phyloP scores from a whole-genome alignment of 2,797 vertebrate genomes.

The Gymnocypris eckloni region DNA sequence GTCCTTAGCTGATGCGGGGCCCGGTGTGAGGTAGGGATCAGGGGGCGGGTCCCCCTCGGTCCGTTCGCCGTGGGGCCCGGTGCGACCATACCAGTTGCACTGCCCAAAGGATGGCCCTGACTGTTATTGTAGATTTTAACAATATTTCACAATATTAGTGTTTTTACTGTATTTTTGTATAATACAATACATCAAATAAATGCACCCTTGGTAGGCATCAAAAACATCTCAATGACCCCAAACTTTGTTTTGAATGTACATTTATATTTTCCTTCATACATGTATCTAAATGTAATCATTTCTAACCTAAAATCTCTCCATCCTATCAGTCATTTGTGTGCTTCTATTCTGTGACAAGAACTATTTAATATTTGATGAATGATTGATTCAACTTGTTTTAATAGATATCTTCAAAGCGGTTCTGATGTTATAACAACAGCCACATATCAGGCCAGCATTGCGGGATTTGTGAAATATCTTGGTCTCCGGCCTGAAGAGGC shows the following conservation, averaged over 20 bases:
- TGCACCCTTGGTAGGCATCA: not conserved
- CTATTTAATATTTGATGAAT: not conserved
- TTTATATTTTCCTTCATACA: not conserved
- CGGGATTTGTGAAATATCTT: constrained; percentile 78
- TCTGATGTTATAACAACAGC: constrained; percentile 82
- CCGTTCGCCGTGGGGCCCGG: too few relatives aligned
- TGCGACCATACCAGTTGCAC: too few relatives aligned
- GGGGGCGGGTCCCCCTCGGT: too few relatives aligned
- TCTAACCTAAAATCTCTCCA: not conserved
- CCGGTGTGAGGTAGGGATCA: too few relatives aligned
- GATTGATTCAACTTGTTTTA: not conserved
- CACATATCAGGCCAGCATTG: constrained; percentile 83
- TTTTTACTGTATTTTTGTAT: not conserved
- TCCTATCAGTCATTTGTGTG: not conserved
- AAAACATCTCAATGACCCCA: not conserved
- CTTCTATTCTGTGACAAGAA: not conserved
- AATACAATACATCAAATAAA: not conserved
- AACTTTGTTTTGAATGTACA: not conserved
- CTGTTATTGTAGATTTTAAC: too few relatives aligned
- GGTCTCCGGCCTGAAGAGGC: constrained; percentile 70
- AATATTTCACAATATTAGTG: not conserved
- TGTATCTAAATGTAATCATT: not conserved
- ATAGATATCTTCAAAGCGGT: constrained; percentile 80
- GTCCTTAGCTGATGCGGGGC: too few relatives aligned
- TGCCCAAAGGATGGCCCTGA: too few relatives aligned